Evolutionary conservation across 2,797 vertebrate genomes (phyloP).

Genomic region (Silurus lanzhouensis): DNA sequence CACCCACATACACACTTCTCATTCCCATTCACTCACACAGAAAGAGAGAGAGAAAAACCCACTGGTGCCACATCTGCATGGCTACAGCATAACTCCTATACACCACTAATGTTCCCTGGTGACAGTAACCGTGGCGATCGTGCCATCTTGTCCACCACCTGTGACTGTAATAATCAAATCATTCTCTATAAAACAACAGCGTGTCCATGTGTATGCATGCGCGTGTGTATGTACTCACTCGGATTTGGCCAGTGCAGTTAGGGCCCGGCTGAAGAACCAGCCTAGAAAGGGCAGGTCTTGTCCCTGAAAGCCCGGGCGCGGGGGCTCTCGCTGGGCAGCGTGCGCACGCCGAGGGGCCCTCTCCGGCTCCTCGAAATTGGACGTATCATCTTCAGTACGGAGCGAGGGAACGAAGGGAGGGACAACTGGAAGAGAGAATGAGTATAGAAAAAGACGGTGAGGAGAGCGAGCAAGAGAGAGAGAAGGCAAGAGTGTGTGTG

Average conservation of each 20-base stretch:
- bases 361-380: constrained; percentile 99
- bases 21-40: constrained; percentile 44
- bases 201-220: constrained; percentile 52
- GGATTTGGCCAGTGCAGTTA: constrained; percentile 86
- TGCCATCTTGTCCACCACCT: constrained; percentile 53
- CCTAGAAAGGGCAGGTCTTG: constrained; percentile 97
- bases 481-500: neutral
- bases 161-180: constrained; percentile 47
- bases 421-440: constrained; percentile 82
- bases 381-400: constrained; percentile 97
- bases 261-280: constrained; percentile 95
- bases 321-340: constrained; percentile 86
- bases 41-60: constrained; percentile 1
- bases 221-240: constrained; percentile 85
- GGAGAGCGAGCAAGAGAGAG: constrained; percentile 25
- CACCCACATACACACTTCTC: constrained; percentile 47
- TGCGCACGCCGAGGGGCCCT: constrained; percentile 85
- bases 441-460: neutral
- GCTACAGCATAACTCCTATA: constrained; percentile 43
- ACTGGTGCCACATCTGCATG: constrained; percentile 44
- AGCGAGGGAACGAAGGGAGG: constrained; percentile 97
- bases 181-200: neutral
- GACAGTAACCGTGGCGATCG: constrained; percentile 60
- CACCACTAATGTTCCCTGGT: constrained; percentile 60
- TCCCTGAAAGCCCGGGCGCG: constrained; percentile 87